These are phyloP conservation scores for Drosophila atripex DNA, from an alignment of 2,888 invertebrate species.

Conservation along the genomic window DNA sequence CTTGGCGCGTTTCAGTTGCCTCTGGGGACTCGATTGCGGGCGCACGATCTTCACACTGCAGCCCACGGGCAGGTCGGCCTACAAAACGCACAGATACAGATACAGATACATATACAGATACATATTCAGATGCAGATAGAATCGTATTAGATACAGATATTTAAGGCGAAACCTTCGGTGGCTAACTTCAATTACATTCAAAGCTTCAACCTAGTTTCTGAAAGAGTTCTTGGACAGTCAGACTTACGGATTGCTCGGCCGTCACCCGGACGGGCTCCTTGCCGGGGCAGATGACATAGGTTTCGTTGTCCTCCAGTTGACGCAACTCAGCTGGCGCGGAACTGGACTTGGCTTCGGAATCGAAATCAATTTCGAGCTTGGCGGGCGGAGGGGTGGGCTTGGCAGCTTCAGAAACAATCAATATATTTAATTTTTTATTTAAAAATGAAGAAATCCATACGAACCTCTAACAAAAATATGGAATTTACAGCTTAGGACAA, in stretches of 20 bases:
- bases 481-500: constrained; percentile 87
- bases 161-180: constrained; percentile 29
- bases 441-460: constrained; percentile 18
- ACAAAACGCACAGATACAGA: constrained; percentile 33
- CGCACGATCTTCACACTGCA: constrained; percentile 82
- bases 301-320: constrained; percentile 72
- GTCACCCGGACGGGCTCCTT: constrained; percentile 81
- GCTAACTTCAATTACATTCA: constrained; percentile 26
- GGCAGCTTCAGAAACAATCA: constrained; percentile 33
- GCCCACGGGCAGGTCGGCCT: constrained; percentile 82
- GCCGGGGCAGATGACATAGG: constrained; percentile 82
- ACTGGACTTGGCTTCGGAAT: constrained; percentile 15
- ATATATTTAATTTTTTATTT: background rate
- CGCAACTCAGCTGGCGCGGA: constrained; percentile 30
- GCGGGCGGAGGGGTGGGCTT: constrained; percentile 13
- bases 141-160: constrained; percentile 5
- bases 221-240: constrained; percentile 52
- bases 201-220: constrained; percentile 24
- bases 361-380: constrained; percentile 16
- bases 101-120: constrained; percentile 18
- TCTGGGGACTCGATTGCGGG: constrained; percentile 49
- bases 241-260: constrained; percentile 82
- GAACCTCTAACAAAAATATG: constrained; percentile 86
- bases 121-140: constrained; percentile 1
- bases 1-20: constrained; percentile 59